Percentiles rank a stretch among this genome's conserved stretches.
These are phyloP conservation scores for Campoplex capitator DNA, from an alignment of 2,888 invertebrate genomes.

Conservation along the genomic window DNA sequence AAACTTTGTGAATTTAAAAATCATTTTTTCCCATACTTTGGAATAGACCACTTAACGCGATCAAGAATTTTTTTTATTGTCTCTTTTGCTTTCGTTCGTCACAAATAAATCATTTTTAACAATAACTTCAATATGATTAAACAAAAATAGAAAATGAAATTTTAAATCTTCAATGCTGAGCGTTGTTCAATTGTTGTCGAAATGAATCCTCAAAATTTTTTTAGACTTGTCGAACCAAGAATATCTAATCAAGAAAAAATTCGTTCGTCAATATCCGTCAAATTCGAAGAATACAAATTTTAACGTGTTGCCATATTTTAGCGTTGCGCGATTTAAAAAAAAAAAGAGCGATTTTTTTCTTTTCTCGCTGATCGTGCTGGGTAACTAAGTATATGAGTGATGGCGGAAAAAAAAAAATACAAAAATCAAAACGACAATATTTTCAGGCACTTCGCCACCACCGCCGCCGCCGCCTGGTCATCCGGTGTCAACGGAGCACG, in stretches of 20 bases:
- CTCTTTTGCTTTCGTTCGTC: neutral
- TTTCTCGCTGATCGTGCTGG: neutral
- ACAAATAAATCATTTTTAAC: neutral
- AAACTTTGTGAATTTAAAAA: neutral
- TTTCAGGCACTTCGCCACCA: constrained; percentile 71
- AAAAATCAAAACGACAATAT: neutral
- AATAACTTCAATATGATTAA: neutral
- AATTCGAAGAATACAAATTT: neutral
- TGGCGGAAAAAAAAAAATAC: neutral
- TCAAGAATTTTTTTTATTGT: neutral
- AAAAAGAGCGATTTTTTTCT: neutral
- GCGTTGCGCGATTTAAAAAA: neutral
- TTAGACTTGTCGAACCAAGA: neutral
- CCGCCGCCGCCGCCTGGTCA: constrained; percentile 80
- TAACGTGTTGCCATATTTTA: neutral
- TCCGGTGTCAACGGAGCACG: constrained; percentile 82
- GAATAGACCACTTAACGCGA: too few species aligned
- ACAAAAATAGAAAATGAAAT: neutral
- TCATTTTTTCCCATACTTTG: neutral
- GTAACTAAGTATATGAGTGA: neutral
- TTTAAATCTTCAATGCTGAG: neutral
- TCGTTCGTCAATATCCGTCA: neutral
- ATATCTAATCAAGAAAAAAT: neutral
- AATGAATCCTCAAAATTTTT: neutral
- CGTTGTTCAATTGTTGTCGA: neutral